Evolutionary conservation across 2,888 invertebrate genomes (phyloP).

Genomic region (Heteromyza rotundicornis): DNA sequence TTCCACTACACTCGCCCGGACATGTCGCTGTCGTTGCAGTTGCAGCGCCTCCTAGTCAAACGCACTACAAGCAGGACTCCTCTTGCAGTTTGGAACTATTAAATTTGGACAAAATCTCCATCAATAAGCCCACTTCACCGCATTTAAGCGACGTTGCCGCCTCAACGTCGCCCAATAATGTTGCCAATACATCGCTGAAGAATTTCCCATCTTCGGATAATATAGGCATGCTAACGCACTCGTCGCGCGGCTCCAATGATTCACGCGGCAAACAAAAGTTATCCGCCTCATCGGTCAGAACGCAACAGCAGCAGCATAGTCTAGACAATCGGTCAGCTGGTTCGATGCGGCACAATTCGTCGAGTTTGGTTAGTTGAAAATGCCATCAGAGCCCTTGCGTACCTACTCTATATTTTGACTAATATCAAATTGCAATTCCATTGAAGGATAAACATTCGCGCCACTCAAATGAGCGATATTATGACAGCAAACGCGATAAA

Average conservation of each 20-base stretch:
- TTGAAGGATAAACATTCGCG: slow-evolving; percentile 45
- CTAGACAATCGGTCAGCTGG: slow-evolving; percentile 37
- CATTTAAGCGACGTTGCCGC: slow-evolving; percentile 38
- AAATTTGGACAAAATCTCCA: slow-evolving; percentile 49
- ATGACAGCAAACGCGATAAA: slow-evolving; percentile 37
- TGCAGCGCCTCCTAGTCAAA: slow-evolving; percentile 28
- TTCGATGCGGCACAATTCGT: slow-evolving; percentile 46
- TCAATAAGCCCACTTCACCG: slow-evolving; percentile 46
- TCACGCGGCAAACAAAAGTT: slow-evolving; percentile 39
- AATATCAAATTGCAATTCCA: neutral
- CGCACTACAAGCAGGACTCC: slow-evolving; percentile 42
- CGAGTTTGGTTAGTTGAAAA: slow-evolving; percentile 40
- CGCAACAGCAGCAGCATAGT: slow-evolving; percentile 19
- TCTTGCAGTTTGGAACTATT: slow-evolving; percentile 47
- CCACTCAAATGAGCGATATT: slow-evolving; percentile 40
- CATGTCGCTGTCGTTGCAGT: slow-evolving; percentile 20
- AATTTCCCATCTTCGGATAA: slow-evolving; percentile 50
- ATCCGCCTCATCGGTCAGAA: slow-evolving; percentile 38
- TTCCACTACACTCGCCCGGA: slow-evolving; percentile 45
- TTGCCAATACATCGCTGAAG: slow-evolving; percentile 27
- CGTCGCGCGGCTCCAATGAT: slow-evolving; percentile 54
- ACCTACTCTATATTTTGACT: no score
- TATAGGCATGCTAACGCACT: slow-evolving; percentile 53
- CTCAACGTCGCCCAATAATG: slow-evolving; percentile 28
- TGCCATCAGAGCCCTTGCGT: neutral